Conservation (phyloP, 2,113 vertebrate species). For the Addax nasomaculatus region DNA sequence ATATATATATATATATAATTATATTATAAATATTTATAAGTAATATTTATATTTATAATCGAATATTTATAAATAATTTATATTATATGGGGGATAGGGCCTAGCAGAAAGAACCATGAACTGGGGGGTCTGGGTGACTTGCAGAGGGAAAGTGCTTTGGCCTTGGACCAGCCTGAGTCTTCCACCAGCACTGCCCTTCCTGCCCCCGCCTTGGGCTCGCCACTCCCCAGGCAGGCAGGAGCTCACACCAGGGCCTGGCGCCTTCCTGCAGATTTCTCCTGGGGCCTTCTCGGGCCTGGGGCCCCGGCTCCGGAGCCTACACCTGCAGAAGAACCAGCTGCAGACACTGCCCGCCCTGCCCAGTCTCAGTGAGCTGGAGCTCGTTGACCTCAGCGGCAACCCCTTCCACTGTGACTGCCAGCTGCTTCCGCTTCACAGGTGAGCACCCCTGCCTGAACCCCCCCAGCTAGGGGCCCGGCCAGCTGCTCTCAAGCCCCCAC, state of each 20-base stretch:
- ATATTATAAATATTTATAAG: too few relatives aligned
- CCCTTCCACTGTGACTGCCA: constrained; percentile 92
- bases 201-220: neutral
- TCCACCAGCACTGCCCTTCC: neutral
- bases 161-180: neutral
- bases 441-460: constrained; percentile 18
- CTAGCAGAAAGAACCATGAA: neutral
- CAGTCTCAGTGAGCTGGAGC: constrained; percentile 85
- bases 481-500: neutral
- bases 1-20: too few relatives aligned
- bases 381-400: constrained; percentile 90
- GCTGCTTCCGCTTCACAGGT: constrained; percentile 89
- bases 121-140: neutral
- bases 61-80: too few relatives aligned
- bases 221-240: neutral
- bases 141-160: neutral
- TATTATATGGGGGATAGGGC: neutral
- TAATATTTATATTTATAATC: too few relatives aligned
- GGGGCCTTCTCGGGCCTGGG: constrained; percentile 88
- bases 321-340: constrained; percentile 91
- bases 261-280: constrained; percentile 78
- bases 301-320: constrained; percentile 84
- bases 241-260: neutral
- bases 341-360: constrained; percentile 82
- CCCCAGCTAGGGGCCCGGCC: neutral